Evolutionary conservation across 2,113 vertebrate genomes (phyloP).

Genomic region (Gasterosteus aculeatus): DNA sequence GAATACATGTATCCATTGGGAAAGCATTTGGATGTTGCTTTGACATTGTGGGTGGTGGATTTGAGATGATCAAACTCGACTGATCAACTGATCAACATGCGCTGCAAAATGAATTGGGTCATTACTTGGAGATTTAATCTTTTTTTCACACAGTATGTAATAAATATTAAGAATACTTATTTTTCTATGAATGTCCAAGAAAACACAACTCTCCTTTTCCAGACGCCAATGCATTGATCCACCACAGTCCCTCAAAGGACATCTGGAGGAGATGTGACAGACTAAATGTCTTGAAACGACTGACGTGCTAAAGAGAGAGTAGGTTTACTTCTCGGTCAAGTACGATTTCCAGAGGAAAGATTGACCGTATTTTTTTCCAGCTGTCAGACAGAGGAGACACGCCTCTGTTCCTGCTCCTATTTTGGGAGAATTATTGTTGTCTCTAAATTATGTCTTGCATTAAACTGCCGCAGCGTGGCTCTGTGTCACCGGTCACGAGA

Average conservation of each 20-base stretch:
- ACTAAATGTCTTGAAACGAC: neutral
- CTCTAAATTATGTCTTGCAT: conserved; percentile 20
- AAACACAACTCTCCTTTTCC: no score
- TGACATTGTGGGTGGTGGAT: neutral
- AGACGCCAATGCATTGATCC: neutral
- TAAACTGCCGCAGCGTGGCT: neutral
- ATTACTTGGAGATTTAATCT: neutral
- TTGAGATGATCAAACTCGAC: neutral
- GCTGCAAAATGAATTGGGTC: neutral
- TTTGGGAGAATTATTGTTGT: conserved; percentile 24
- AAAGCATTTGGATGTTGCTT: neutral
- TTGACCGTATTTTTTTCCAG: conserved; percentile 22
- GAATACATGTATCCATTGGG: neutral
- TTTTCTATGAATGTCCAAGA: neutral
- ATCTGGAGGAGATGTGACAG: neutral
- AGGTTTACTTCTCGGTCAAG: neutral
- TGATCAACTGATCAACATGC: neutral
- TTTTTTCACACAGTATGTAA: neutral
- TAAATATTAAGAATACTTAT: neutral
- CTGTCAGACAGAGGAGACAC: neutral
- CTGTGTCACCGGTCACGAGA: conserved; percentile 55
- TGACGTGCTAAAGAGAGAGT: neutral
- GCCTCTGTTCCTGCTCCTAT: conserved; percentile 19
- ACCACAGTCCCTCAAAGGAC: neutral
- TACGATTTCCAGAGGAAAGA: neutral